phyloP scores from a whole-genome alignment of 2,888 invertebrate genomes.

The Polymixis lichenea region DNA sequence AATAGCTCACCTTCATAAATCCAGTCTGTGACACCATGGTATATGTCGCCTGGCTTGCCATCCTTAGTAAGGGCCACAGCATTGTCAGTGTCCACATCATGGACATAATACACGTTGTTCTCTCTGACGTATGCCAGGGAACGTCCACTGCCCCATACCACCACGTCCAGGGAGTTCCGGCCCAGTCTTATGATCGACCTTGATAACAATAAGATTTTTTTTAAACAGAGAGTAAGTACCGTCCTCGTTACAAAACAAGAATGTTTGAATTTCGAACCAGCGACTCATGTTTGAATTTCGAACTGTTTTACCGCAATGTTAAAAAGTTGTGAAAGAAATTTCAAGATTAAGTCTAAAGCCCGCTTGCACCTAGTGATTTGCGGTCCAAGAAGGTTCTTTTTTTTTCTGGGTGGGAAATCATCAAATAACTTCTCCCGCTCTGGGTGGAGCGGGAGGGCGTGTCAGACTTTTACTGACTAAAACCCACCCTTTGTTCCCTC shows the following conservation, averaged over 20 bases:
- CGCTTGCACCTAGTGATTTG: no score
- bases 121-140: conserved; percentile 91
- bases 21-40: conserved; percentile 97
- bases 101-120: conserved; percentile 93
- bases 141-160: conserved; percentile 85
- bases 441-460: no score
- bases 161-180: conserved; percentile 91
- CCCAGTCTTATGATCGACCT: conserved; percentile 88
- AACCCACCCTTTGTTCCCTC: no score
- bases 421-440: no score
- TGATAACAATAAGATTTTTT: conserved; percentile 37
- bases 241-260: neutral
- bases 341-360: neutral
- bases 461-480: no score
- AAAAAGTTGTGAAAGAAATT: no score
- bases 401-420: no score
- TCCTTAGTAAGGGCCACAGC: conserved; percentile 90
- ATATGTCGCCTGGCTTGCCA: conserved; percentile 92
- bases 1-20: conserved; percentile 94
- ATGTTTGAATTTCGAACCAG: neutral
- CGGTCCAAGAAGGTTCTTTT: no score
- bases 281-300: neutral
- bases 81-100: conserved; percentile 76
- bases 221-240: no score
- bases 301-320: neutral